phyloP scores from a whole-genome alignment of 2,888 invertebrate species.

The Lasius platythorax region DNA sequence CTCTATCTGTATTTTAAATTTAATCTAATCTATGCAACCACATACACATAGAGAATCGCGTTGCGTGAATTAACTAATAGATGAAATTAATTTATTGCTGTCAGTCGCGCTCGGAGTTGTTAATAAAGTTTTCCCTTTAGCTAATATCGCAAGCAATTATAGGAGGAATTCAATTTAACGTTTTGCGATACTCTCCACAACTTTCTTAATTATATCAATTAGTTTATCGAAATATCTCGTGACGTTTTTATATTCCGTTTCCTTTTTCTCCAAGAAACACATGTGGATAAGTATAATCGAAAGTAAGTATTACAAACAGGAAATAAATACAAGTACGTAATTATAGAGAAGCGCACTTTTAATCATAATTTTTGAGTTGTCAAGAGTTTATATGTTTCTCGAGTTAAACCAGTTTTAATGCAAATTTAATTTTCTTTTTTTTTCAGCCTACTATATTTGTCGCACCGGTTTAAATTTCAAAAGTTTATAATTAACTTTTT shows the following conservation, averaged over 20 bases:
- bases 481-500: background rate
- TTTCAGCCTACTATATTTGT: background rate
- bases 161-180: conserved; percentile 36
- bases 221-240: background rate
- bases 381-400: background rate
- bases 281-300: background rate
- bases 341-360: background rate
- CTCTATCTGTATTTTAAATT: conserved; percentile 68
- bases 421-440: background rate
- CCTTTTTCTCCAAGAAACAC: background rate
- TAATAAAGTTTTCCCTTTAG: conserved; percentile 52
- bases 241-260: background rate
- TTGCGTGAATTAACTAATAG: conserved; percentile 55
- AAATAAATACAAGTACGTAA: background rate
- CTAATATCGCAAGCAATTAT: conserved; percentile 35
- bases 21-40: background rate
- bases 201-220: conserved; percentile 21
- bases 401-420: background rate
- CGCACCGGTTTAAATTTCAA: background rate
- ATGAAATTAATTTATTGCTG: conserved; percentile 62
- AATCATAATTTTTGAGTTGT: background rate
- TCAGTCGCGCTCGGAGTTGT: conserved; percentile 26
- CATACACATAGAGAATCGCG: background rate
- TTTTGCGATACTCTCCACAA: background rate
- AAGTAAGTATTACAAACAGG: background rate